These are phyloP conservation scores for Seriola quinqueradiata DNA, from an alignment of 2,113 vertebrate species.

Conservation along the genomic window DNA sequence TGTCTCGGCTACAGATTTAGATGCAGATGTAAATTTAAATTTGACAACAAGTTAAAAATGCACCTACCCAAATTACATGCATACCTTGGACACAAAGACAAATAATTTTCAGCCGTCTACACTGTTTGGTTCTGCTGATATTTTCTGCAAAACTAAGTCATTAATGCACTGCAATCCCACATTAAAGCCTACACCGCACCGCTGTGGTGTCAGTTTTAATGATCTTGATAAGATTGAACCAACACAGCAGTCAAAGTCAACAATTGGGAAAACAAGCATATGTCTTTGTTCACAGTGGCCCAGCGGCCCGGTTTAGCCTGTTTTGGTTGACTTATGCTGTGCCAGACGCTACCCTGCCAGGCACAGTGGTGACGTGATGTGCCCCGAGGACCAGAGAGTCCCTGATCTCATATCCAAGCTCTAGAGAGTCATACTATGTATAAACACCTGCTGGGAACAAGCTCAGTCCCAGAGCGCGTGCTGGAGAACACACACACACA, in stretches of 20 bases:
- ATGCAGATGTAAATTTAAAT: slow-evolving; percentile 14
- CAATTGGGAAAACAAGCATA: slow-evolving; percentile 13
- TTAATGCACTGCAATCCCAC: slow-evolving; percentile 11
- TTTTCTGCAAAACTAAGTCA: not conserved
- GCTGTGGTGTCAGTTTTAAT: not conserved
- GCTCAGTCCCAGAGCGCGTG: slow-evolving; percentile 10
- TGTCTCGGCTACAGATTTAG: slow-evolving; percentile 13
- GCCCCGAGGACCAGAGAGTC: slow-evolving; percentile 55
- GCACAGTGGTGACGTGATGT: slow-evolving; percentile 35
- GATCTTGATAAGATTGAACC: slow-evolving; percentile 3
- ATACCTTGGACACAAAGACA: slow-evolving; percentile 24
- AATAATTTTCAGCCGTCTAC: not conserved
- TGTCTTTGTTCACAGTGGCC: not conserved
- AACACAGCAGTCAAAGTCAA: slow-evolving; percentile 4
- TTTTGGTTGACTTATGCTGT: slow-evolving; percentile 55
- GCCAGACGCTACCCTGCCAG: slow-evolving; percentile 41
- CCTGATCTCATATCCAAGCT: slow-evolving; percentile 60
- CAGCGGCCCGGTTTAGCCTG: slow-evolving; percentile 26
- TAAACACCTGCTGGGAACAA: slow-evolving; percentile 65
- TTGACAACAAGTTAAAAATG: slow-evolving; percentile 42
- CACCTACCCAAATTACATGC: slow-evolving; percentile 9
- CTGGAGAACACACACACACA: slow-evolving; percentile 12
- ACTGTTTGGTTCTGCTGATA: not conserved
- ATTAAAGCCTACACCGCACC: not conserved
- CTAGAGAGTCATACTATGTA: slow-evolving; percentile 38